Conservation (phyloP, 23 tunicate genomes). For the Phallusia fumigata region DNA sequence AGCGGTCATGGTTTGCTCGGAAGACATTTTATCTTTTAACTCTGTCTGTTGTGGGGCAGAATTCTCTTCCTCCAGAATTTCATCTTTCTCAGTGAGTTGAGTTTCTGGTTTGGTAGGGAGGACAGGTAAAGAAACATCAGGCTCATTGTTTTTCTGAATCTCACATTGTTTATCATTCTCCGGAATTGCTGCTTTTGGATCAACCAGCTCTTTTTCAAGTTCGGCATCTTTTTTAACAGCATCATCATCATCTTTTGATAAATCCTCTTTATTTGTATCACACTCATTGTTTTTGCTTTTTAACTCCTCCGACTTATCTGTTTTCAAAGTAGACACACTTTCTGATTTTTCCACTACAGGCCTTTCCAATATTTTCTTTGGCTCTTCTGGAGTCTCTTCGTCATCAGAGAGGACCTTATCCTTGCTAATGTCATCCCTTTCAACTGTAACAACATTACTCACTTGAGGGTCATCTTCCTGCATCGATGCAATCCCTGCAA, state of each 20-base stretch:
- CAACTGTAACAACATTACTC: slow-evolving; percentile 28
- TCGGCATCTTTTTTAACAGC: slow-evolving; percentile 11
- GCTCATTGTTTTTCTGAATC: too few species aligned
- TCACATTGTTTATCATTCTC: not conserved
- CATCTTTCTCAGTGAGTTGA: not conserved
- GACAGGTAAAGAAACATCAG: not conserved
- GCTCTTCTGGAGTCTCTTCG: not conserved
- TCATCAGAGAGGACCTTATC: not conserved
- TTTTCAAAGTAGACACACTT: not conserved
- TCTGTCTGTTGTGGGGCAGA: not conserved
- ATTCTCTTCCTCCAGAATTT: not conserved
- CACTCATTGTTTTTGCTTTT: not conserved
- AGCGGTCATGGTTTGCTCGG: not conserved
- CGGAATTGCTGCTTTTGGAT: not conserved
- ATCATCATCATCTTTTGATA: not conserved
- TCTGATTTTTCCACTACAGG: not conserved
- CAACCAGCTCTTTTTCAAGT: not conserved
- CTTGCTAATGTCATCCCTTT: not conserved
- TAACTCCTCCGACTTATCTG: not conserved
- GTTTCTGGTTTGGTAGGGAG: not conserved
- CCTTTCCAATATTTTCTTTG: not conserved
- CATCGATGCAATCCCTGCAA: slow-evolving; percentile 14
- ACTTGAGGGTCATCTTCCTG: slow-evolving; percentile 31
- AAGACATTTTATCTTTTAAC: not conserved
- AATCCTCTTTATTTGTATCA: not conserved